Evolutionary conservation across 2,888 invertebrate species (phyloP).

Genomic region (Rosalia funebris): DNA sequence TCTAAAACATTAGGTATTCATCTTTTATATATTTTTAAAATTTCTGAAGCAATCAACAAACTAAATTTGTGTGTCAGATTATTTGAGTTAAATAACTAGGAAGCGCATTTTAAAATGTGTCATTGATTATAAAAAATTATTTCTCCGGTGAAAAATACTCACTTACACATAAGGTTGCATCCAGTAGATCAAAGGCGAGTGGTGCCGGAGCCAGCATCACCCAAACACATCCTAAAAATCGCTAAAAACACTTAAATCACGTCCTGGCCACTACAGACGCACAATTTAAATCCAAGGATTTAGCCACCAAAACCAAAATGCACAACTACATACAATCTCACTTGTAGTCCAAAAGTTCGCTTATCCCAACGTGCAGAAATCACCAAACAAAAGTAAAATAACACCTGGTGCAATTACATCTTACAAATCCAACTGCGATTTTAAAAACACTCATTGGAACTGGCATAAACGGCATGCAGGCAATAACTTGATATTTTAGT

Average conservation of each 20-base stretch:
- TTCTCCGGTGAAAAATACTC: too few species aligned
- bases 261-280: constrained; percentile 24
- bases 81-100: too few species aligned
- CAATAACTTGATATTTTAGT: constrained; percentile 19
- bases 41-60: too few species aligned
- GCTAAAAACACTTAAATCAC: constrained; percentile 34
- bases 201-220: constrained; percentile 64
- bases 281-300: constrained; percentile 8
- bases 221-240: constrained; percentile 62
- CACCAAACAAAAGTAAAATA: constrained; percentile 6
- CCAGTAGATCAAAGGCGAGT: constrained; percentile 64
- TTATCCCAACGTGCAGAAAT: not conserved
- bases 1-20: too few species aligned
- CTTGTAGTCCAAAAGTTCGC: constrained; percentile 1
- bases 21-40: too few species aligned
- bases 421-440: not conserved
- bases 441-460: constrained; percentile 9
- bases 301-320: constrained; percentile 25
- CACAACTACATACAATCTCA: constrained; percentile 19
- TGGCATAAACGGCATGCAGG: not conserved
- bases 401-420: not conserved
- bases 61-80: too few species aligned
- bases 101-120: too few species aligned
- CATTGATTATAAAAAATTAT: too few species aligned
- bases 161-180: constrained; percentile 64